Evolutionary conservation across 2,113 vertebrate genomes (phyloP), one percentile per base, ranked within the genome.

Genomic region (Peromyscus maniculatus): DNA sequence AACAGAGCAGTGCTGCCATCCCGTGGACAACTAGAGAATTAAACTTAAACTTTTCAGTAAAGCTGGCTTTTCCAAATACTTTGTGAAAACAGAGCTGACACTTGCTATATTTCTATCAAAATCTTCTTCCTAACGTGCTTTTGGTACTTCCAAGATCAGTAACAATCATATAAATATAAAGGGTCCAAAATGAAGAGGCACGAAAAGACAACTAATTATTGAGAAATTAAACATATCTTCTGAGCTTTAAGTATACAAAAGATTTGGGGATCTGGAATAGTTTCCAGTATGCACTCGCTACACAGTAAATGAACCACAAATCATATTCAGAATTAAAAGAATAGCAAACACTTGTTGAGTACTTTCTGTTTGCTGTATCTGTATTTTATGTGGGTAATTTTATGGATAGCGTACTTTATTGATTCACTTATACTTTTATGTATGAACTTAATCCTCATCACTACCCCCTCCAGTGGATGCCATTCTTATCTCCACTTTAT

Each of bases 1-100:
- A 88, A 4, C 39, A 16, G 0, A 7, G 8, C 17, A 0, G 62
- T 96, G 96, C 94, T 98, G 97, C 95, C 96, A 91, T 52, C 89
- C 3, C 2, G 74, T 96, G 96, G 94, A 88, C 82, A 75, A 69
- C 31, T 75, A 49, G 57, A 66, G 89, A 91, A 95, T 94, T 82
- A 89, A 93, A 79, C 46, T 22, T 77, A 89, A 93, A 79, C 46
- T 22, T 77, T 4, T 33, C 26, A 7, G 0, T 33, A 22, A 94
- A 59, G 6, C 33, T 24, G 6, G n/a, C 26, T 94, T 89, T 93
- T 72, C 66, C 39, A 36, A 74, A 69, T n/a, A 26, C 7, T 66
- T 66, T 33, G 26, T 57, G 55, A 74, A 55, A 52, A 21, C 3
- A 66, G 57, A 46, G 11, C 64, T 49, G 52, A 26, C 83, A 36